A percentile compares a stretch with the other conserved stretches of the same genome.
These are phyloP conservation scores for Caenorhabditis drosophilae DNA, from an alignment of 2,888 invertebrate genomes.

Conservation along the genomic window DNA sequence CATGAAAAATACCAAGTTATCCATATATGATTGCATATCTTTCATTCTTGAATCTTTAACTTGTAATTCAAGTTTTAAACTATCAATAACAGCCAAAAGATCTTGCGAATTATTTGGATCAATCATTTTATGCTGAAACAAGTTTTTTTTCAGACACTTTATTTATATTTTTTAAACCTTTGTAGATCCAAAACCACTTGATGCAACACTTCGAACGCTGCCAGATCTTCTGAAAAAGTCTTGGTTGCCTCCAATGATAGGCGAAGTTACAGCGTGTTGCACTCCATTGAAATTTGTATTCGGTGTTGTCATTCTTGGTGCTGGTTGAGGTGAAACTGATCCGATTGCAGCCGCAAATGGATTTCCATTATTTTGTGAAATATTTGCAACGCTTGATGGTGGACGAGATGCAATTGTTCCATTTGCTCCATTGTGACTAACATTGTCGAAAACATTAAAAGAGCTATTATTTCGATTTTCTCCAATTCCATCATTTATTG, in stretches of 20 bases:
- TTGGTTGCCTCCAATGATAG: conserved; percentile 11
- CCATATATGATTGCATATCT: conserved; percentile 52
- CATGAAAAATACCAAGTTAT: conserved; percentile 19
- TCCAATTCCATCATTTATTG: background rate
- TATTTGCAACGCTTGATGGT: background rate
- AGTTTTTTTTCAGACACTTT: background rate
- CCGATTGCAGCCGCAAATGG: conserved; percentile 26
- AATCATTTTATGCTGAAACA: conserved; percentile 8
- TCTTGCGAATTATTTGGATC: conserved; percentile 37
- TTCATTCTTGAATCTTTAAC: conserved; percentile 53
- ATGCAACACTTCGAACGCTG: conserved; percentile 36
- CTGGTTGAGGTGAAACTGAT: conserved; percentile 9
- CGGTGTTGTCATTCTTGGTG: background rate
- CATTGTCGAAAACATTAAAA: conserved; percentile 26
- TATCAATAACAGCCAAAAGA: conserved; percentile 56
- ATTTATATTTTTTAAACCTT: conserved; percentile 3
- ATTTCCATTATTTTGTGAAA: conserved; percentile 10
- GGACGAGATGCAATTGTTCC: too few relatives aligned
- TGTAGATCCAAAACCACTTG: conserved; percentile 44
- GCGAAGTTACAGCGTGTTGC: conserved; percentile 21
- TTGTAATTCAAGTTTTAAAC: conserved; percentile 55
- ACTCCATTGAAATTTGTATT: background rate
- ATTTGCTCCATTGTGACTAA: background rate
- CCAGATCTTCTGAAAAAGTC: conserved; percentile 38
- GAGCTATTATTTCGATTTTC: background rate